Base-by-base conservation (phyloP, 2,888 invertebrate species). In the Melinaea menophilus region DNA sequence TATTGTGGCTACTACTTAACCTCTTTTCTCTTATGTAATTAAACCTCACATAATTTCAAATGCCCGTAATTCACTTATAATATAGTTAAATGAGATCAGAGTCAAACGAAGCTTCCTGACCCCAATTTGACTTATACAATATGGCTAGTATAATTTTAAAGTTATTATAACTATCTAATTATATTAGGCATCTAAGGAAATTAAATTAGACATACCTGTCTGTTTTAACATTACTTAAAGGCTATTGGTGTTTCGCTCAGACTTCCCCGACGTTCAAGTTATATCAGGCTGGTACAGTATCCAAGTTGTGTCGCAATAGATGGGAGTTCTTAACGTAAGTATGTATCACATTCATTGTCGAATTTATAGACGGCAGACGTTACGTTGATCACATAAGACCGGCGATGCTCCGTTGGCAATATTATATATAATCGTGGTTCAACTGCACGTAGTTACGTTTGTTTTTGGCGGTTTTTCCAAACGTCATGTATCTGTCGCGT, bases 401-500 rank as follows among this genome's bases (percentile, higher is more conserved):
- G 60, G 56, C 56, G 62, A 54, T 51, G 51, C 51, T 65, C 41
- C 59, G 51, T 54, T 46, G 59, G 54, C 59, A 58, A 56, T 58
- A 63, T 35, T 9, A 33, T 59, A 56, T 51, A 9, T n/a, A 11
- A 59, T 54, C 13, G 12, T 9, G 11, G 60, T 55, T 64, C 47
- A 67, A 56, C 64, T 62, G 61, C 67, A 67, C 56, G 56, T 56
- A 60, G 65, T 63, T 62, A 63, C 41, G 41, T 68, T 68, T 11
- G 47, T 11, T 41, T 65, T 64, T 48, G 56, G 12, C 31, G 58
- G 46, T 58, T 59, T 46, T 46, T 63, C 34, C 22, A 47, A 56
- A 60, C 57, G 71, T 72, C 72, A 72, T 72, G 71, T 72, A 61
- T 67, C 63, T 37, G 61, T 71, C 5, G 58, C 54, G 46, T 72